These are phyloP conservation scores for Fundulus diaphanus DNA, from an alignment of 2,797 vertebrate genomes.

Conservation along the genomic window DNA sequence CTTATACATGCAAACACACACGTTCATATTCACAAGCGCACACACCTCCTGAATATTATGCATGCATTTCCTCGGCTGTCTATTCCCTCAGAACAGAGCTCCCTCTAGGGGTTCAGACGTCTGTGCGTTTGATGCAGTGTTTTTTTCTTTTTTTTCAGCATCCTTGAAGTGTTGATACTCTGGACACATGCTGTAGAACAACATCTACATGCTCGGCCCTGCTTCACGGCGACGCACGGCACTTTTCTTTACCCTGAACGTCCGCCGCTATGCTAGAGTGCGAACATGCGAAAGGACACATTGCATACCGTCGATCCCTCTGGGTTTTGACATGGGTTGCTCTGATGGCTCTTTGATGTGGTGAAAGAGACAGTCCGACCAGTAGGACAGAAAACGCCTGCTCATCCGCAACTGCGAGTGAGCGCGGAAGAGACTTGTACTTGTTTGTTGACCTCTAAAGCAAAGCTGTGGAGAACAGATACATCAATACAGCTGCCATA, in stretches of 20 bases:
- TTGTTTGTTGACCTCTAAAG: conserved; percentile 77
- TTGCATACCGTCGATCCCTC: conserved; percentile 21
- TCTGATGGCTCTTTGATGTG: conserved; percentile 58
- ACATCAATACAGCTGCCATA: conserved; percentile 73
- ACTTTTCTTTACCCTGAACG: conserved; percentile 36
- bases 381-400: conserved; percentile 39
- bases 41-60: conserved; percentile 65
- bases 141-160: conserved; percentile 33
- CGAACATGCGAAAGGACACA: conserved; percentile 34
- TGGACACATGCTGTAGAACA: conserved; percentile 40
- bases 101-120: conserved; percentile 69
- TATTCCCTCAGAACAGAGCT: conserved; percentile 70
- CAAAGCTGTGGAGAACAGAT: conserved; percentile 72
- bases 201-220: conserved; percentile 49
- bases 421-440: conserved; percentile 65
- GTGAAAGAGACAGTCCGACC: conserved; percentile 38
- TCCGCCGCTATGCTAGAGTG: conserved; percentile 17
- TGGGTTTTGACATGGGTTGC: conserved; percentile 65
- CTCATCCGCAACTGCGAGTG: conserved; percentile 62
- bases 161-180: conserved; percentile 59
- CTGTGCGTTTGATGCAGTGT: conserved; percentile 57
- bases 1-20: conserved; percentile 76
- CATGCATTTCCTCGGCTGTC: conserved; percentile 65
- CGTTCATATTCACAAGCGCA: conserved; percentile 51
- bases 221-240: conserved; percentile 36